phyloP scores from a whole-genome alignment of 92 coral and sea anemone species.

The Porites lobata region DNA sequence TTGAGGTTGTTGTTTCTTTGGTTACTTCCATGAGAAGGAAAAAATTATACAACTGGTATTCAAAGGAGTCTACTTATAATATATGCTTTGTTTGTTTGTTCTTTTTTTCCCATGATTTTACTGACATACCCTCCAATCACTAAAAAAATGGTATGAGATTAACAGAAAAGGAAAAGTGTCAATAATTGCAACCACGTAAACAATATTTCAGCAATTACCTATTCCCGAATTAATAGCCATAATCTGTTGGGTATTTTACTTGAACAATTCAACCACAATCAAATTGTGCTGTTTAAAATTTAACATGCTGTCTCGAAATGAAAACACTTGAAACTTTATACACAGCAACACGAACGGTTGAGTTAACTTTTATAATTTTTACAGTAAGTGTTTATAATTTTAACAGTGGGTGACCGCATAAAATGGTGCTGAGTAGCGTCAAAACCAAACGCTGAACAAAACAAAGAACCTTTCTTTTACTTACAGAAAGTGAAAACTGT shows the following conservation, averaged over 20 bases:
- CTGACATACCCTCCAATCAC: no score
- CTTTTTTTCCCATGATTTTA: no score
- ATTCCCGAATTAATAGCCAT: not conserved
- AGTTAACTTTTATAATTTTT: slow-evolving; percentile 15
- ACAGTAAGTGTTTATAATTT: slow-evolving; percentile 1
- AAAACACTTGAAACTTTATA: not conserved
- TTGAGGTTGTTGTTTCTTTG: no score
- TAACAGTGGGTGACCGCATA: slow-evolving; percentile 19
- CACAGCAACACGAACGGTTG: slow-evolving; percentile 1
- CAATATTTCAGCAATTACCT: not conserved
- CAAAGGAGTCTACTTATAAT: no score
- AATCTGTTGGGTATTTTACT: slow-evolving; percentile 3
- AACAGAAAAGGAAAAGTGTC: no score
- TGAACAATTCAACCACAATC: not conserved
- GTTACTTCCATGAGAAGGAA: no score
- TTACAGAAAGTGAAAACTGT: not conserved
- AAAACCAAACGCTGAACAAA: not conserved
- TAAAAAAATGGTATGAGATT: no score
- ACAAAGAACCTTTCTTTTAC: not conserved
- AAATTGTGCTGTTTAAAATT: not conserved
- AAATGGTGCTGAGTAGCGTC: not conserved
- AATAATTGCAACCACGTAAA: no score
- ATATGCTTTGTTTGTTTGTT: no score
- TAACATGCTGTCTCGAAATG: not conserved
- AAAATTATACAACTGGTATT: no score